These are phyloP conservation scores for Dinothrombium tinctorium DNA, from an alignment of 1,140 invertebrate species.

Conservation along the genomic window DNA sequence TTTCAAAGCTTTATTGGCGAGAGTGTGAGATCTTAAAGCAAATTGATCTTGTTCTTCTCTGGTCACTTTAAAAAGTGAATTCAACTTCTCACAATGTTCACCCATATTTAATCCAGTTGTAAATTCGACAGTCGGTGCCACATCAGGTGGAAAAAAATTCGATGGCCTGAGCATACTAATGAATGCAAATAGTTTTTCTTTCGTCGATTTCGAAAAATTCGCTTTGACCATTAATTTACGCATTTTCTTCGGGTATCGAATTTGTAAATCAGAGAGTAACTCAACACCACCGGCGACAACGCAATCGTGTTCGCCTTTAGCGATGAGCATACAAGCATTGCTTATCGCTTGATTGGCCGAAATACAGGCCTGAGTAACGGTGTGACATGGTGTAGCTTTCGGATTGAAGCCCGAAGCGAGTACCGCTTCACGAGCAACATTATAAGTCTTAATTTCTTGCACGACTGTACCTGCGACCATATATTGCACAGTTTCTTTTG, in stretches of 20 bases:
- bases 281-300: not conserved
- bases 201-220: constrained; percentile 71
- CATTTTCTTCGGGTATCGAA: constrained; percentile 48
- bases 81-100: constrained; percentile 77
- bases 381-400: not conserved
- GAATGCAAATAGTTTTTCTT: constrained; percentile 46
- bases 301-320: not conserved
- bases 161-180: constrained; percentile 40
- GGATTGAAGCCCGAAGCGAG: not conserved
- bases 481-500: constrained; percentile 45
- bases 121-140: constrained; percentile 91
- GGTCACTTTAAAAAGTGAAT: constrained; percentile 68
- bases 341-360: not conserved
- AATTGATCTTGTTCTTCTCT: constrained; percentile 82
- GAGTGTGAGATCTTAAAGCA: constrained; percentile 63
- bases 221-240: constrained; percentile 56
- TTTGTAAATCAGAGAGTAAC: not conserved
- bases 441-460: constrained; percentile 84
- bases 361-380: not conserved
- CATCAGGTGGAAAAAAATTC: constrained; percentile 26
- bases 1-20: constrained; percentile 59
- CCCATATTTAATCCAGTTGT: constrained; percentile 95
- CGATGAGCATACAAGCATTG: not conserved
- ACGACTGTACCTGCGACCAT: constrained; percentile 89
- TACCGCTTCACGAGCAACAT: not conserved